phyloP scores from a whole-genome alignment of 2,888 invertebrate species.

The Cenopis cana region DNA sequence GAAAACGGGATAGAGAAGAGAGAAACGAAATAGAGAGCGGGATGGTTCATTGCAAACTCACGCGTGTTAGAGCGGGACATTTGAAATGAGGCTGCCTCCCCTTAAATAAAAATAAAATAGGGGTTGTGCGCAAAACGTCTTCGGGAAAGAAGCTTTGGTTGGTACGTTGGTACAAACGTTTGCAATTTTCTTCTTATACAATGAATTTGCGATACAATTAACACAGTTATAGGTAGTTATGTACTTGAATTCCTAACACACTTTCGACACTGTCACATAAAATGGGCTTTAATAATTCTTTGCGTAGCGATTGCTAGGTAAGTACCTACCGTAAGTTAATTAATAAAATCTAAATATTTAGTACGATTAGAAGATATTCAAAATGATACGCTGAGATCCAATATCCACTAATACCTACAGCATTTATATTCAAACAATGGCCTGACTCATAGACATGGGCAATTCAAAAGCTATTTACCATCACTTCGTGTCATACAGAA shows the following conservation, averaged over 20 bases:
- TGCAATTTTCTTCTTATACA: not conserved
- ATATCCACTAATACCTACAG: conserved; percentile 18
- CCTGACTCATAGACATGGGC: conserved; percentile 31
- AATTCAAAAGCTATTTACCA: conserved; percentile 34
- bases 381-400: not conserved
- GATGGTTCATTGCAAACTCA: no score
- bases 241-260: not conserved
- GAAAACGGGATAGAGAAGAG: no score
- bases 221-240: not conserved
- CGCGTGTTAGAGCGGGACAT: no score
- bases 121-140: conserved; percentile 11
- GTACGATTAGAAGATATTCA: not conserved
- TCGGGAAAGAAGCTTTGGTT: not conserved
- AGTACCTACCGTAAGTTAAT: no score
- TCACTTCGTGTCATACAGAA: conserved; percentile 24
- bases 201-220: not conserved
- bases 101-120: not conserved
- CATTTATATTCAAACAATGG: conserved; percentile 31
- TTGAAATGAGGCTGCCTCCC: no score
- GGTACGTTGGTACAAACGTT: not conserved
- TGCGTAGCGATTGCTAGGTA: not conserved
- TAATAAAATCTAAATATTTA: not conserved
- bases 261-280: no score
- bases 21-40: no score
- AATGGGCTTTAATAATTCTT: no score